Base-by-base conservation (phyloP, 2,113 vertebrate genomes). In the Nicator chloris region DNA sequence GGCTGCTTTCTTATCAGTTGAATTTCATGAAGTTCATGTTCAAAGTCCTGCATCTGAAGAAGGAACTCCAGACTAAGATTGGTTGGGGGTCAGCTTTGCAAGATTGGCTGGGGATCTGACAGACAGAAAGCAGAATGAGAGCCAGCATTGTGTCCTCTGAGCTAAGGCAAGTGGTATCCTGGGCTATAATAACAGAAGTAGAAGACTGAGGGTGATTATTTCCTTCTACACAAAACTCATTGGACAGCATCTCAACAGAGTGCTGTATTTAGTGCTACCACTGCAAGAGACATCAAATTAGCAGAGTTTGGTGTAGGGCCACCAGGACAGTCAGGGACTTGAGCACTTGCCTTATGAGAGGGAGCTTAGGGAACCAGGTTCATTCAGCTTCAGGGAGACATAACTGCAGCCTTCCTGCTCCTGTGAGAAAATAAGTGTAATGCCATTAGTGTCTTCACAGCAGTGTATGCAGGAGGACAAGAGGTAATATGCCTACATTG, bases 401-500 rank as follows among this genome's bases (percentile, higher is more conserved):
- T 9, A 79, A 23, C 5, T 65, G 16, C n/a, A 69, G 24, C 54
- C n/a, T 80, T 45, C 24, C 65, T 73, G 24, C 37, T 90, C 47
- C 65, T 35, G 0, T 4, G 27, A 47, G 47, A 73, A 53, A 27
- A 45, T 16, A 1, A 33, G 17, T 4, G 3, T 37, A 26, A 17
- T n/a, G 4, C 13, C 49, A 13, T 59, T 49, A 22, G n/a, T 31
- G 30, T 64, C 57, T 85, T 76, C 53, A 20, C 21, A 35, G 23
- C 9, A 40, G 6, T 16, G 23, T 10, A 11, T 3, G 8, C 53
- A 72, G 70, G 21, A 92, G 24, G 45, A 73, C 47, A 40, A 69
- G 54, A 81, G 13, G 5, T 19, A 69, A 24, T 1, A 8, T 10
- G 0, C 12, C 4, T 9, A 2, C 7, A 3, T 4, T 27, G n/a